Evolutionary conservation across 1,140 invertebrate species (phyloP).

Genomic region (Zaprionus nigranus): DNA sequence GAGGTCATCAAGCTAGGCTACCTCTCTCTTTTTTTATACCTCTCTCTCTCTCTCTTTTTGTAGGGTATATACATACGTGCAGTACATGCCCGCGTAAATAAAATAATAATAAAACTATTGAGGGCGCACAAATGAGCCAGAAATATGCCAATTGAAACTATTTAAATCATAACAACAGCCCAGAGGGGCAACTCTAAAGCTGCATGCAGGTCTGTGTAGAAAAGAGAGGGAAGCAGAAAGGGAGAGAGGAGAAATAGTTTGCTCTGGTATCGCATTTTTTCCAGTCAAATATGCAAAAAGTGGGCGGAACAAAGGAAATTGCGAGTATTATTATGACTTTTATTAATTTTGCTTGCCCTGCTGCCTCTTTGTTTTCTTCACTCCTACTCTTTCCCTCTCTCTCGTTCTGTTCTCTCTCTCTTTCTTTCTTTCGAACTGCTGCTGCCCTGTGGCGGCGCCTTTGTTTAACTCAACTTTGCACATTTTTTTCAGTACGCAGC

Average conservation of each 20-base stretch:
- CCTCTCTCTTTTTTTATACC: too few species aligned
- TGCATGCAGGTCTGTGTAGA: slow-evolving; percentile 18
- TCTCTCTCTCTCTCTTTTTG: background rate
- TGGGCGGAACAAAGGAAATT: slow-evolving; percentile 71
- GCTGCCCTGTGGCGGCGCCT: slow-evolving; percentile 27
- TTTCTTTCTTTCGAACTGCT: background rate
- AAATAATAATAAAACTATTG: slow-evolving; percentile 67
- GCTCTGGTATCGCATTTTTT: slow-evolving; percentile 25
- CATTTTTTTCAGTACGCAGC: slow-evolving; percentile 32
- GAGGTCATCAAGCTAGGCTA: slow-evolving; percentile 3
- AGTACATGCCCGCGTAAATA: slow-evolving; percentile 14
- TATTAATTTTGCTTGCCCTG: slow-evolving; percentile 73
- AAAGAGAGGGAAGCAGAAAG: background rate
- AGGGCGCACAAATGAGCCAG: slow-evolving; percentile 43
- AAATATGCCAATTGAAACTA: slow-evolving; percentile 67
- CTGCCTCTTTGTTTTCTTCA: slow-evolving; percentile 30
- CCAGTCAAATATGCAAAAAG: slow-evolving; percentile 52
- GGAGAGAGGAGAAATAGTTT: background rate
- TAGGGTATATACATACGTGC: background rate
- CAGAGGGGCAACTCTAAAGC: slow-evolving; percentile 11
- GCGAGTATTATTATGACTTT: slow-evolving; percentile 83
- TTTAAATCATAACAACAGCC: slow-evolving; percentile 68
- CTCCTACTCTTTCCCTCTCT: background rate
- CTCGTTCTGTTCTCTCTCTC: background rate
- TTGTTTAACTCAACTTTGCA: slow-evolving; percentile 64